These are phyloP conservation scores for Shinisaurus crocodilurus DNA, from an alignment of 2,113 vertebrate genomes.

Conservation along the genomic window DNA sequence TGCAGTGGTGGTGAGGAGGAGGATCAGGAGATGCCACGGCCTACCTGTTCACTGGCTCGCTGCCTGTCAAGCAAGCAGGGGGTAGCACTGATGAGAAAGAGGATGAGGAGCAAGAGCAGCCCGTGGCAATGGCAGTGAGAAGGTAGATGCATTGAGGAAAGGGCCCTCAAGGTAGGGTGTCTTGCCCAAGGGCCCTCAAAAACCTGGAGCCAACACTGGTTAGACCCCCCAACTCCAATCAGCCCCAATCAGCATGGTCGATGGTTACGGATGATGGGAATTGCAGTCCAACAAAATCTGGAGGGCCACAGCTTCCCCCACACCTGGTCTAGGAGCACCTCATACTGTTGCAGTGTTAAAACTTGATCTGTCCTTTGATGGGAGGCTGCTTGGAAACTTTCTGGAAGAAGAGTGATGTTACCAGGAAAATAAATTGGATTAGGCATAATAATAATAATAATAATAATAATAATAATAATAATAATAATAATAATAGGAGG, in stretches of 20 bases:
- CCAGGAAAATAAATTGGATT: not conserved
- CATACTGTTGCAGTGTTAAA: not conserved
- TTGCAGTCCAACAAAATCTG: not conserved
- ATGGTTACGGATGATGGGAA: not conserved
- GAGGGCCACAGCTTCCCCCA: not conserved
- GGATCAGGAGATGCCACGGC: no score
- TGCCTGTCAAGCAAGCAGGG: no score
- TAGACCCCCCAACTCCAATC: no score
- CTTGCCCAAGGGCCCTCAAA: no score
- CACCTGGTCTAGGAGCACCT: not conserved
- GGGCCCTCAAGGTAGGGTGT: no score
- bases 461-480: not conserved
- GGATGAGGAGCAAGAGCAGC: no score
- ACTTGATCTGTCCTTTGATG: not conserved
- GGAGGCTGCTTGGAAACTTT: not conserved
- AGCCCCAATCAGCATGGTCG: not conserved
- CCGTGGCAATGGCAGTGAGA: no score
- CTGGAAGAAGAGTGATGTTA: not conserved
- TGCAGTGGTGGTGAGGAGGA: no score
- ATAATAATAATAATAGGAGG: not conserved
- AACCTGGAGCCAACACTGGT: no score
- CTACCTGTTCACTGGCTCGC: no score
- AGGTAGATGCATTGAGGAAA: no score
- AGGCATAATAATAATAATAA: not conserved
- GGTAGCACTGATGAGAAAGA: no score